Evolutionary conservation across 2,797 vertebrate species (phyloP).

Genomic region (Spinus pinus): DNA sequence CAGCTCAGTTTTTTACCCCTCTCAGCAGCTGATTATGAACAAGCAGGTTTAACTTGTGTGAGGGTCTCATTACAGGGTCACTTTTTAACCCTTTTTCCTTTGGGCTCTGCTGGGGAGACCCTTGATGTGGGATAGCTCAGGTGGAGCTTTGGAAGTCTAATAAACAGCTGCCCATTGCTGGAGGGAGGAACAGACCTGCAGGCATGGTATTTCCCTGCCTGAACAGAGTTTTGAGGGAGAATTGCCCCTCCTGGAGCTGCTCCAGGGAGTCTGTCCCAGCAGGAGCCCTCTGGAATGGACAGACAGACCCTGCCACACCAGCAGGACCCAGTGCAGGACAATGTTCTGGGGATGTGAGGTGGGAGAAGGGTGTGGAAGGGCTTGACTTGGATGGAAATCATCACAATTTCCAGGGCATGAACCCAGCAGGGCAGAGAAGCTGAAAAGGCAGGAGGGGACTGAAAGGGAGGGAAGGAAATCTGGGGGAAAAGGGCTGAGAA

Average conservation of each 20-base stretch:
- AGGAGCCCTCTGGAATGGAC: neutral
- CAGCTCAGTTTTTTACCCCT: neutral
- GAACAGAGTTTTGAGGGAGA: neutral
- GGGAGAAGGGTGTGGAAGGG: neutral
- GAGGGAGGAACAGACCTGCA: neutral
- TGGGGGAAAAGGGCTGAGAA: neutral
- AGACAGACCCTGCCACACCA: neutral
- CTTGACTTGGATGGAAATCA: neutral
- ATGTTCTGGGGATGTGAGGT: neutral
- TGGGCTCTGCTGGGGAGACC: neutral
- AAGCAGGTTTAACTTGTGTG: accelerated
- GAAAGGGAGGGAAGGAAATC: neutral
- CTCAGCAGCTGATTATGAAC: neutral
- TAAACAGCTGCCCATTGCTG: neutral
- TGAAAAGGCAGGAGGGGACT: no score
- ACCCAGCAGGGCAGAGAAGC: neutral
- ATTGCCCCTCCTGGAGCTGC: neutral
- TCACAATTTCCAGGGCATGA: neutral
- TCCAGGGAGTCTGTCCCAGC: neutral
- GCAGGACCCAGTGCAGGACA: neutral
- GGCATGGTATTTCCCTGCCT: accelerated
- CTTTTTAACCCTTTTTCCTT: neutral
- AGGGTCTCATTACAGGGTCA: neutral
- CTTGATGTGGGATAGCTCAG: neutral
- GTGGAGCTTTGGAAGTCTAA: neutral